Percentiles rank a stretch among this genome's conserved stretches.
phyloP scores from a whole-genome alignment of 2,113 vertebrate genomes.

The Phalacrocorax pelagicus region DNA sequence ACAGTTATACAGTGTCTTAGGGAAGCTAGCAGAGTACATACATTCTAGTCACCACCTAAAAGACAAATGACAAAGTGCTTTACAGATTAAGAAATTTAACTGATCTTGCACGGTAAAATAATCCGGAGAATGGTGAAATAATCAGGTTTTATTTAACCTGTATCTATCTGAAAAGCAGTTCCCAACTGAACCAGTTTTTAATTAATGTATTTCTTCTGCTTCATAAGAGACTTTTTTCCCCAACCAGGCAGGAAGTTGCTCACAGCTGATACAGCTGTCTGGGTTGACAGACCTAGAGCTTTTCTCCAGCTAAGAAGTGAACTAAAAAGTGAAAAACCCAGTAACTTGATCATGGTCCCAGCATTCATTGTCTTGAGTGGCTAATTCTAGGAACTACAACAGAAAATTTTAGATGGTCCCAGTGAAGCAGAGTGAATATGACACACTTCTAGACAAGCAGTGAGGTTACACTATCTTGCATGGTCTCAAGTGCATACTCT shows the following conservation, averaged over 20 bases:
- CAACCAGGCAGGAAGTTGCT: not conserved
- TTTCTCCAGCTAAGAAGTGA: not conserved
- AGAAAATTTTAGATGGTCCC: constrained; percentile 23
- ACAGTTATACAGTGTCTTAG: not conserved
- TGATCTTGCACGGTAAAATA: not conserved
- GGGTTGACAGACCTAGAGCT: not conserved
- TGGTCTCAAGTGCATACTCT: not conserved
- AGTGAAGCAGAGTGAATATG: not conserved
- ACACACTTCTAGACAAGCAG: not conserved
- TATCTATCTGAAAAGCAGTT: constrained; percentile 8
- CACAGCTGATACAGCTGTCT: not conserved
- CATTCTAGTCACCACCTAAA: constrained; percentile 52
- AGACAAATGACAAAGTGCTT: constrained; percentile 56
- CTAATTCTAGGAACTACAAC: not conserved
- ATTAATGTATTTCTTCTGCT: not conserved
- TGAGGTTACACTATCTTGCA: not conserved
- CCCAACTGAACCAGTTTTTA: not conserved
- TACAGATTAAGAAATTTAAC: constrained; percentile 8
- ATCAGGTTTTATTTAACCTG: not conserved
- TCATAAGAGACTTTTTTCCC: not conserved
- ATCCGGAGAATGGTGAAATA: no score
- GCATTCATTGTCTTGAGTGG: not conserved
- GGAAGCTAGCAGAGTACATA: constrained; percentile 49
- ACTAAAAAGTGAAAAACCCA: not conserved
- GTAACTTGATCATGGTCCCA: constrained; percentile 23